Evolutionary conservation across 2,113 vertebrate genomes (phyloP), one percentile per base, ranked within the genome.

Genomic region (Gymnorhina tibicen): DNA sequence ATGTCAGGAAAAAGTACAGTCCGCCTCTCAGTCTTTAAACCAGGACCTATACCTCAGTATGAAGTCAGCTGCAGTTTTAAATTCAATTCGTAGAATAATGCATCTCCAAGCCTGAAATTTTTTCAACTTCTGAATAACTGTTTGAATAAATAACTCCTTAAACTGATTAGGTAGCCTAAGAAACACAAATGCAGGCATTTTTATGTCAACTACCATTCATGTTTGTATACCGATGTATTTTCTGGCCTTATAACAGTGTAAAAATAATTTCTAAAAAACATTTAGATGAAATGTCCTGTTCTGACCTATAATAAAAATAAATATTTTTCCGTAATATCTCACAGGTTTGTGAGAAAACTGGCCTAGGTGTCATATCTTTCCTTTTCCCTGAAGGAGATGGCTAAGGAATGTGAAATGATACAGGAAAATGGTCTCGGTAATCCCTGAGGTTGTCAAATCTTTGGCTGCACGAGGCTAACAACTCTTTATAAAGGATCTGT

Each of bases 391-490:
- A 68, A 91, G 35, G 56, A 95, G 74, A 91, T 75, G 81, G 63
- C 85, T 82, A 79, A 91, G 59, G 91, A 98, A 97, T 92, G 91
- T 90, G 77, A 96, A 98, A 95, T 73, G 11, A 89, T 95, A 78
- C 85, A 44, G 35, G 81, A 75, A 98, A 97, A 96, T 82, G 74
- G 87, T 96, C 93, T 96, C n/a, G n/a, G 79, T 85, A 97, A 91
- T 92, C 66, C 97, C 92, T 72, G 46, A 94, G 84, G 55, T 97
- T 98, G 97, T 98, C 97, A 98, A 90, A 97, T 79, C 84, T 95
- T 86, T 96, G 88, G 88, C 93, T 96, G 89, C 85, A 93, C 46
- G 93, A 97, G 85, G 97, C 81, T 96, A 97, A 97, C 94, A 93
- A 78, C 79, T 95, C 87, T 97, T 94, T 97, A 89, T 81, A 96